Conservation (phyloP, 2,888 invertebrate species). For the Dryobota labecula region DNA sequence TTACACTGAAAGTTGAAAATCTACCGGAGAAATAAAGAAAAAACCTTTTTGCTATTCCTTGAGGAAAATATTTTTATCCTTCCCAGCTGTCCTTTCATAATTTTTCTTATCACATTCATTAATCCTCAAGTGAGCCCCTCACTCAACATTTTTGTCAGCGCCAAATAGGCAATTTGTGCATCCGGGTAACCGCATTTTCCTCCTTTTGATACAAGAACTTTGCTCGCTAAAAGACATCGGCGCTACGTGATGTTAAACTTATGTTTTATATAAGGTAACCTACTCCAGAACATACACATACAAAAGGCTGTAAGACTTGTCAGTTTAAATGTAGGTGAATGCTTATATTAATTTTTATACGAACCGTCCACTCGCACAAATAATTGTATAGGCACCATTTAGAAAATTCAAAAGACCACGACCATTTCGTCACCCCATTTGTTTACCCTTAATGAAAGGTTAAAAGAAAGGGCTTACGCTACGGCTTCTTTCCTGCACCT, state of each 20-base stretch:
- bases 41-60: not conserved
- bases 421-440: slow-evolving; percentile 16
- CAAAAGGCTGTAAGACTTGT: not conserved
- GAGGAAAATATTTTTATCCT: slow-evolving; percentile 33
- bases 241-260: not conserved
- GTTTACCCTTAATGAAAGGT: slow-evolving; percentile 33
- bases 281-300: not conserved
- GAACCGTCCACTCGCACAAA: not conserved
- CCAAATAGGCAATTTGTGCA: slow-evolving; percentile 55
- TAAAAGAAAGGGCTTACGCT: slow-evolving; percentile 16
- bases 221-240: slow-evolving; percentile 12
- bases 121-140: slow-evolving; percentile 47
- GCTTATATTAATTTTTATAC: not conserved
- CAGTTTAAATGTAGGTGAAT: not conserved
- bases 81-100: slow-evolving; percentile 34
- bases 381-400: not conserved
- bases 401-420: not conserved
- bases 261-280: not conserved
- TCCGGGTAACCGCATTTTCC: slow-evolving; percentile 43
- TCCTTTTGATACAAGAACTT: slow-evolving; percentile 17
- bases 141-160: slow-evolving; percentile 49
- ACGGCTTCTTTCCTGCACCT: slow-evolving; percentile 1
- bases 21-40: slow-evolving; percentile 15
- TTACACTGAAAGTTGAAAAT: not conserved
- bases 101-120: slow-evolving; percentile 54